Evolutionary conservation across 2,797 vertebrate species (phyloP), one percentile per base, ranked within the genome.

Genomic region (Hozukius guyotensis): DNA sequence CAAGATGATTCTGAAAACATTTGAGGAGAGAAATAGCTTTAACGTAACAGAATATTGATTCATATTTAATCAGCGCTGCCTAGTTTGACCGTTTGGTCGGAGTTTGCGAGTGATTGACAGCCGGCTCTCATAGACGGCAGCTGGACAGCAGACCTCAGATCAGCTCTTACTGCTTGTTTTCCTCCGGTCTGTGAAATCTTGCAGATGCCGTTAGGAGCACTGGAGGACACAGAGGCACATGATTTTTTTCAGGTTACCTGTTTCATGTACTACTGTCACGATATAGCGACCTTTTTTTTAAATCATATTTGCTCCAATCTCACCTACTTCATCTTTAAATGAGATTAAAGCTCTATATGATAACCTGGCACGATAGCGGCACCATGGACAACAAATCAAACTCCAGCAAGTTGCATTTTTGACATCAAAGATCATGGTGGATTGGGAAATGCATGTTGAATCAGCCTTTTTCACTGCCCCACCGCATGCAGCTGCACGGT

Each of bases 91-190:
- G 36, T 38, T 38, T 38, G 36, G 0, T 38, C 5, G 13, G 36
- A 38, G 36, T 38, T 38, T 5, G 0, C 13, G 0, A 6, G 36
- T 38, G 36, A 38, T 38, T 0, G 36, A 38, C 36, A 14, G 36
- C 0, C 36, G 5, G 36, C 36, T 38, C 36, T 38, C 13, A 38
- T 14, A 14, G 36, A 38, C 36, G 0, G 12, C 36, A 38, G 36
- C 0, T 0, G 13, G 0, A 38, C 36, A 38, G 36, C 36, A 38
- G 36, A 38, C 1, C 36, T 38, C 36, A 38, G 13, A 38, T 14
- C 36, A 38, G 36, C 36, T 38, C 36, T 38, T 0, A 38, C 36
- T 38, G 36, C 36, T 38, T 38, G 36, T 38, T 38, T 38, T 38
- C 36, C 0, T 38, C 36, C 36, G 36, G 0, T 38, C 36, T 14